A percentile compares a stretch with the other conserved stretches of the same genome.
These are phyloP conservation scores for Polydrusus tereticollis DNA, from an alignment of 2,888 invertebrate genomes.

Conservation along the genomic window DNA sequence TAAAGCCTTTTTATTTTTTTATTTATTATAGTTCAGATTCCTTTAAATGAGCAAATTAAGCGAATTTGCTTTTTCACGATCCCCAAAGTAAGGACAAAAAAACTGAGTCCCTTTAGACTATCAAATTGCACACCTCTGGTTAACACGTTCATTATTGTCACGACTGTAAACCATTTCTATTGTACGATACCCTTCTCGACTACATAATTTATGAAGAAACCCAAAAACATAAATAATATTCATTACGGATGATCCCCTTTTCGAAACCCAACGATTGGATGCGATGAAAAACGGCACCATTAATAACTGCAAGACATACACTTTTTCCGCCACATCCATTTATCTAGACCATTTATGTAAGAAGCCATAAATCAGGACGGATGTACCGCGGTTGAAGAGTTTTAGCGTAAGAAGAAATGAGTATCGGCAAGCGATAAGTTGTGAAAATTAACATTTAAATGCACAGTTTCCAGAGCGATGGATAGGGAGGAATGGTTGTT, in stretches of 20 bases:
- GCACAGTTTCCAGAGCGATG: too few relatives aligned
- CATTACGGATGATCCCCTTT: constrained; percentile 32
- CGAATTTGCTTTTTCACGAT: too few relatives aligned
- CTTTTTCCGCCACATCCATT: constrained; percentile 51
- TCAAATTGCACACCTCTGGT: not conserved
- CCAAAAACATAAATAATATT: constrained; percentile 46
- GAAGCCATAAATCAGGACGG: constrained; percentile 50
- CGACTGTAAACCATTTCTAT: constrained; percentile 32
- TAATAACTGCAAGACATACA: constrained; percentile 51
- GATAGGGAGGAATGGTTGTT: too few relatives aligned
- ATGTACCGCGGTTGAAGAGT: constrained; percentile 37
- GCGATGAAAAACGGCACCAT: constrained; percentile 50
- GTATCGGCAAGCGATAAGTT: not conserved
- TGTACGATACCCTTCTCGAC: constrained; percentile 17
- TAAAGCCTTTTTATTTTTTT: too few relatives aligned
- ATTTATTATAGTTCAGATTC: too few relatives aligned
- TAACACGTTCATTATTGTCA: constrained; percentile 20
- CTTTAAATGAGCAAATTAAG: too few relatives aligned
- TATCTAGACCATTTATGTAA: constrained; percentile 50
- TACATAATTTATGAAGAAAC: constrained; percentile 30
- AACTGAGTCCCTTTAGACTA: not conserved
- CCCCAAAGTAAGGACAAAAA: too few relatives aligned
- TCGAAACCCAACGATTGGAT: constrained; percentile 41
- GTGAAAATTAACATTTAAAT: not conserved
- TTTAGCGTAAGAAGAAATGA: constrained; percentile 25